Evolutionary conservation across 2,797 vertebrate genomes (phyloP), one percentile per base, ranked within the genome.

Genomic region (Crax fasciolata): DNA sequence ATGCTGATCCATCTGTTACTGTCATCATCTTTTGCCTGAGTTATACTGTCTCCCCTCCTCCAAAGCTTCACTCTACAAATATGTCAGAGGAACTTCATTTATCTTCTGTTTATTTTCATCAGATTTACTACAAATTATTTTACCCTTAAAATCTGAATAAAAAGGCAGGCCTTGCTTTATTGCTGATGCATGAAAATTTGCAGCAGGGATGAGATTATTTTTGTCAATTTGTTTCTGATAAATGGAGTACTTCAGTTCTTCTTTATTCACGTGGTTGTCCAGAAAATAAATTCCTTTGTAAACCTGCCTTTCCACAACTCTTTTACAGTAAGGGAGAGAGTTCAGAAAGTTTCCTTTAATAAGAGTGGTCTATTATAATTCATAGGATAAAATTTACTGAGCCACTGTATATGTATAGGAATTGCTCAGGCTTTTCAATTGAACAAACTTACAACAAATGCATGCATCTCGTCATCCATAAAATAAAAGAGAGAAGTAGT

Each of bases 121-220:
- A 0, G 25, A 81, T 48, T 78, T 84, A 35, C 19, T 86, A 57
- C 20, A 94, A 87, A 65, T 46, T 74, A 77, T 89, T 70, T 94
- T 90, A 73, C 13, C 16, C 5, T 73, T 77, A 77, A 91, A 79
- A 89, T 79, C 46, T 87, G 27, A 88, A 78, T 84, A 59, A 84
- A 82, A 35, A 77, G 19, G 27, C 43, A 93, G 21, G 43, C 21
- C 7, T 93, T 88, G 85, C 18, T 84, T 93, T 55, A 84, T 49
- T 90, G 35, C 21, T 88, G 55, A 73, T 73, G 77, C 58, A 93
- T 52, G 38, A 89, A 84, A 93, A 71, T 10, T 77, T 84, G 41
- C 19, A 76, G 11, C 24, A 76, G 4, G 12, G 4, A 77, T 67
- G 44, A 84, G 39, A 55, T 79, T 91, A 68, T 94, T 90, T 94